Percentiles rank a stretch among this genome's conserved stretches.
phyloP scores from a whole-genome alignment of 2,888 invertebrate species.

The Ditula angustiorana region DNA sequence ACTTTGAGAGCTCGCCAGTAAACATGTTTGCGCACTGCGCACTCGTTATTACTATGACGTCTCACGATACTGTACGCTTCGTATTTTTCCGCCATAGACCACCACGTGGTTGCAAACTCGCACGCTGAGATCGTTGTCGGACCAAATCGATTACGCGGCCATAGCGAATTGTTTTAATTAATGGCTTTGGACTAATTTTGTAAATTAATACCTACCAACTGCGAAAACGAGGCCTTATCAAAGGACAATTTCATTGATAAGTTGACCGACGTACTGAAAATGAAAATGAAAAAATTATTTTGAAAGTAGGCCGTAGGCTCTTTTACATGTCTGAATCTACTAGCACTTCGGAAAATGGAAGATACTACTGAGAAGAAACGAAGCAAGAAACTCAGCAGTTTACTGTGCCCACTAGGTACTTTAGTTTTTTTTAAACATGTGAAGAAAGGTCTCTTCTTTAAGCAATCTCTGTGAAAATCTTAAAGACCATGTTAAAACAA shows the following conservation, averaged over 20 bases:
- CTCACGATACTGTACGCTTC: slow-evolving; percentile 46
- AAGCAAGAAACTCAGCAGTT: too few species aligned
- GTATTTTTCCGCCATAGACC: slow-evolving; percentile 62
- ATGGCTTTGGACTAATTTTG: neutral
- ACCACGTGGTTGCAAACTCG: slow-evolving; percentile 53
- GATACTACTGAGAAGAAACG: too few species aligned
- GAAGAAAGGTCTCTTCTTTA: too few species aligned
- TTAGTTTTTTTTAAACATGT: neutral
- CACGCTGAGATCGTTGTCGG: slow-evolving; percentile 7
- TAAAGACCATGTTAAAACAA: slow-evolving; percentile 25
- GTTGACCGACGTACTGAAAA: neutral
- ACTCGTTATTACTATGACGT: slow-evolving; percentile 73
- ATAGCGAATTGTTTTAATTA: neutral
- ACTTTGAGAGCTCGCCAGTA: slow-evolving; percentile 75
- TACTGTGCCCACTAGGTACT: too few species aligned
- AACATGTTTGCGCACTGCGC: slow-evolving; percentile 83
- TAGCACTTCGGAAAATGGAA: too few species aligned
- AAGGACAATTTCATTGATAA: neutral
- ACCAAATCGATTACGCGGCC: slow-evolving; percentile 16
- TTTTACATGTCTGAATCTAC: too few species aligned
- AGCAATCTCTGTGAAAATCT: neutral
- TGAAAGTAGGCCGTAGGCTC: too few species aligned
- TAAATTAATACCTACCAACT: neutral
- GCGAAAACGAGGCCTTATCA: neutral
- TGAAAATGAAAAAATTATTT: too few species aligned